A percentile compares a stretch with the other conserved stretches of the same genome.
phyloP scores from a whole-genome alignment of 2,113 vertebrate genomes.

The Bos indicus region DNA sequence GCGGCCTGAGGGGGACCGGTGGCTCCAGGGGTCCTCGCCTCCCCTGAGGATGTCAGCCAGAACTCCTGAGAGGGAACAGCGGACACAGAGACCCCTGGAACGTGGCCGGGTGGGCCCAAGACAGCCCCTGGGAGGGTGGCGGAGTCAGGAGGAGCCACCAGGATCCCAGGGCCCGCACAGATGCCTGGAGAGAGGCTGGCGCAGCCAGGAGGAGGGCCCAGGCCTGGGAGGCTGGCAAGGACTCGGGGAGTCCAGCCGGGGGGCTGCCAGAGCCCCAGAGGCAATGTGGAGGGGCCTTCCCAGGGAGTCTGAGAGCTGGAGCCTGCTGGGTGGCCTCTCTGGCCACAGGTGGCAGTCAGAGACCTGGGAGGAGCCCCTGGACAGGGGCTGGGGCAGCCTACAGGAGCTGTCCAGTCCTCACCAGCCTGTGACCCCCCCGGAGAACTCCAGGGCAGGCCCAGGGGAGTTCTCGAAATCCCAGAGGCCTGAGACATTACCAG shows the following conservation, averaged over 20 bases:
- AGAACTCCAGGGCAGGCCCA: conserved; percentile 30
- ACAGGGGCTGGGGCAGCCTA: conserved; percentile 24
- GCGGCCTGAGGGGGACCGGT: conserved; percentile 14
- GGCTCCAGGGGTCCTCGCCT: not conserved
- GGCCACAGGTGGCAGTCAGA: not conserved
- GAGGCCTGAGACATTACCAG: not conserved
- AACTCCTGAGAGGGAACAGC: conserved; percentile 30
- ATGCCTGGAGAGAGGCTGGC: conserved; percentile 45
- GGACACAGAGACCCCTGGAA: not conserved
- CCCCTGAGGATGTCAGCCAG: conserved; percentile 29
- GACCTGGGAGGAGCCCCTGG: not conserved
- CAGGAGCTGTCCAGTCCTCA: not conserved
- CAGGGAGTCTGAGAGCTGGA: conserved; percentile 33
- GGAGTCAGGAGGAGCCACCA: not conserved
- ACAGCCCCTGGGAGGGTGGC: not conserved
- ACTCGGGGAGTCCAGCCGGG: conserved; percentile 46
- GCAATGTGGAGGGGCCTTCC: not conserved
- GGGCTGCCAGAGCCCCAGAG: not conserved
- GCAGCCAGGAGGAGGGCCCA: conserved; percentile 15
- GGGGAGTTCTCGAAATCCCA: not conserved
- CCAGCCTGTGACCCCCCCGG: not conserved
- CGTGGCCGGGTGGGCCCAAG: not conserved
- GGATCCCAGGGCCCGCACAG: not conserved
- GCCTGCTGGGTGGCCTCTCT: not conserved
- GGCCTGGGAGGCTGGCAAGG: not conserved